A percentile compares a stretch with the other conserved stretches of the same genome.
These are phyloP conservation scores for mouse (Mus musculus) DNA, from an alignment of 2,113 vertebrate species.

Conservation along the genomic window DNA sequence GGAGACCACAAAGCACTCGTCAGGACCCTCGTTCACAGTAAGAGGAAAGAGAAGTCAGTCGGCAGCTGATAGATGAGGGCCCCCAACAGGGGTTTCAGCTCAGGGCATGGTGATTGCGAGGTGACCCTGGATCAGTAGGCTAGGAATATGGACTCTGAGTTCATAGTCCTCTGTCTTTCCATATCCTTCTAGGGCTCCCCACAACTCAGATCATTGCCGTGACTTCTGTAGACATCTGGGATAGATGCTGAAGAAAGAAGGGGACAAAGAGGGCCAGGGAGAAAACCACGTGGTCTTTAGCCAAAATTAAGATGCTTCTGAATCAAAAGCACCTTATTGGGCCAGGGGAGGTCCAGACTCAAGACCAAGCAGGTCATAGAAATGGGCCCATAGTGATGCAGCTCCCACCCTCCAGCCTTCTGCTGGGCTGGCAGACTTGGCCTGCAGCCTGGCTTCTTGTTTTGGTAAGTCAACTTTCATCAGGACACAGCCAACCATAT, in stretches of 20 bases:
- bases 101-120: not conserved
- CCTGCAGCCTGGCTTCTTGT: not conserved
- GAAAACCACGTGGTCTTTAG: not conserved
- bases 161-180: not conserved
- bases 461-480: not conserved
- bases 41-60: constrained; percentile 29
- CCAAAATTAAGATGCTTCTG: not conserved
- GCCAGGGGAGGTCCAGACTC: not conserved
- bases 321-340: rapidly evolving
- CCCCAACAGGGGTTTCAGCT: not conserved
- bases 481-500: not conserved
- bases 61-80: not conserved
- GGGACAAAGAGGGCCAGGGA: not conserved
- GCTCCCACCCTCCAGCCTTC: not conserved
- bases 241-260: not conserved
- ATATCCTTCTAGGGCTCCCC: not conserved
- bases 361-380: not conserved
- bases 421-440: rapidly evolving
- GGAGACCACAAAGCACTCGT: constrained; percentile 5
- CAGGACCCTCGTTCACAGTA: not conserved
- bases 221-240: not conserved
- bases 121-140: not conserved
- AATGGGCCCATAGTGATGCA: not conserved
- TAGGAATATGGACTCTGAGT: not conserved
- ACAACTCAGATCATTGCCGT: not conserved